Percentiles rank a stretch among this genome's conserved stretches.
Conservation (phyloP, 2,888 invertebrate species). For the Ennomos erosarius region DNA sequence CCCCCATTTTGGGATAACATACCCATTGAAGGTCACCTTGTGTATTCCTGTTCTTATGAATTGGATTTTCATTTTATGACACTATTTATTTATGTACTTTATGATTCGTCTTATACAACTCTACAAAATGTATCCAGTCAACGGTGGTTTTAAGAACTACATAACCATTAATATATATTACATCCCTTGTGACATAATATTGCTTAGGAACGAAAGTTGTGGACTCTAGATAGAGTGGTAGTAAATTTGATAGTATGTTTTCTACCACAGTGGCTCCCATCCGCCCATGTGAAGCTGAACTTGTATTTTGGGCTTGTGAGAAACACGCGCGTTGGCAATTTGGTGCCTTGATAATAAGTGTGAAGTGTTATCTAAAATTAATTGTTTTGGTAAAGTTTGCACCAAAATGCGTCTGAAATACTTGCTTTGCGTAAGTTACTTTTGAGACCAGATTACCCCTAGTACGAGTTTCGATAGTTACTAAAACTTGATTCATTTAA, state of each 20-base stretch:
- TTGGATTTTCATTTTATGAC: slow-evolving; percentile 8
- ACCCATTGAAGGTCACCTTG: too few relatives aligned
- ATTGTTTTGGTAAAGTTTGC: too few relatives aligned
- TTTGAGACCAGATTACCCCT: too few relatives aligned
- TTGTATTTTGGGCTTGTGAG: background rate
- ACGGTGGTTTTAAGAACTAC: slow-evolving; percentile 1
- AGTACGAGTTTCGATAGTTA: too few relatives aligned
- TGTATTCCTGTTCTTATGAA: slow-evolving; percentile 19
- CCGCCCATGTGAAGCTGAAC: too few relatives aligned
- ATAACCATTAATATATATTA: background rate
- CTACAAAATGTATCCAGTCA: background rate
- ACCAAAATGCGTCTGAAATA: too few relatives aligned
- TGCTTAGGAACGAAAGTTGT: background rate
- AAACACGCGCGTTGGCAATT: slow-evolving; percentile 7
- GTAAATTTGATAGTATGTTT: too few relatives aligned
- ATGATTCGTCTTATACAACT: background rate
- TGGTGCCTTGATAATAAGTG: background rate
- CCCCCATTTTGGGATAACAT: too few relatives aligned
- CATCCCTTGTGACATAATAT: background rate
- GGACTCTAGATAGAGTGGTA: background rate
- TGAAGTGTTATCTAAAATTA: slow-evolving; percentile 1
- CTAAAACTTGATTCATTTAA: too few relatives aligned
- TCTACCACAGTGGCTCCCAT: too few relatives aligned
- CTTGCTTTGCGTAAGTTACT: too few relatives aligned
- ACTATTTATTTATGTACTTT: too few relatives aligned